These are phyloP conservation scores for Athalia circularis DNA, from an alignment of 2,888 invertebrate species.

Conservation along the genomic window DNA sequence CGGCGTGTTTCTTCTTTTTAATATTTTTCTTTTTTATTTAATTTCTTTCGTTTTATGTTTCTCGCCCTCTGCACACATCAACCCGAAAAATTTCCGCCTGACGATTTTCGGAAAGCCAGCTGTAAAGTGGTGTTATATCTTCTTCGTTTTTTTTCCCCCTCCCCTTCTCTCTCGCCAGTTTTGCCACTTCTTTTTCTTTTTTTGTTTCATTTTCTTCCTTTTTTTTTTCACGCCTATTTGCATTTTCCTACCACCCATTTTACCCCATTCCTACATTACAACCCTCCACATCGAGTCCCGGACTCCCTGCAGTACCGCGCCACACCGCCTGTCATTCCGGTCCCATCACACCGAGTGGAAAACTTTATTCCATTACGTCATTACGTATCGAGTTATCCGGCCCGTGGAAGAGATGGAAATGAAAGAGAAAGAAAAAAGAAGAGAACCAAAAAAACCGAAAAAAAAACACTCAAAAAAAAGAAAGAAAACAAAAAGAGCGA, in stretches of 20 bases:
- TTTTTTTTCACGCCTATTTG: too few relatives aligned
- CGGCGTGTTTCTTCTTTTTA: too few relatives aligned
- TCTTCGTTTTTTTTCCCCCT: too few relatives aligned
- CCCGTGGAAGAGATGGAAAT: not conserved
- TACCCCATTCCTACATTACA: conserved; percentile 6
- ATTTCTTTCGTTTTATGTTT: too few relatives aligned
- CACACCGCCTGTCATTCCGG: conserved; percentile 27
- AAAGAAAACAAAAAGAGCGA: not conserved
- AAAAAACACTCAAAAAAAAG: too few relatives aligned
- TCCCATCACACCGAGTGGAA: conserved; percentile 40
- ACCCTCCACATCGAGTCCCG: conserved; percentile 1
- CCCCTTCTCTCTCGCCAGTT: not conserved
- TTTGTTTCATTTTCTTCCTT: conserved; percentile 5
- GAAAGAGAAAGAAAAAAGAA: not conserved
- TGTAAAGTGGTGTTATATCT: too few relatives aligned
- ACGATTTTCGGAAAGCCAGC: conserved; percentile 27
- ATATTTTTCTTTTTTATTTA: too few relatives aligned
- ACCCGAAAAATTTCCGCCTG: not conserved
- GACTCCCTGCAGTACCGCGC: not conserved
- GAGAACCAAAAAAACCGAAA: not conserved
- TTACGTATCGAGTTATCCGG: conserved; percentile 38
- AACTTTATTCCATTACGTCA: conserved; percentile 42
- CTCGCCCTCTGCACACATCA: not conserved
- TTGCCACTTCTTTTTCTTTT: not conserved
- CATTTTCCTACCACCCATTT: conserved; percentile 16